Percentiles rank a stretch among this genome's conserved stretches.
Conservation (phyloP, 1,140 invertebrate species). For the Eriosoma lanigerum region DNA sequence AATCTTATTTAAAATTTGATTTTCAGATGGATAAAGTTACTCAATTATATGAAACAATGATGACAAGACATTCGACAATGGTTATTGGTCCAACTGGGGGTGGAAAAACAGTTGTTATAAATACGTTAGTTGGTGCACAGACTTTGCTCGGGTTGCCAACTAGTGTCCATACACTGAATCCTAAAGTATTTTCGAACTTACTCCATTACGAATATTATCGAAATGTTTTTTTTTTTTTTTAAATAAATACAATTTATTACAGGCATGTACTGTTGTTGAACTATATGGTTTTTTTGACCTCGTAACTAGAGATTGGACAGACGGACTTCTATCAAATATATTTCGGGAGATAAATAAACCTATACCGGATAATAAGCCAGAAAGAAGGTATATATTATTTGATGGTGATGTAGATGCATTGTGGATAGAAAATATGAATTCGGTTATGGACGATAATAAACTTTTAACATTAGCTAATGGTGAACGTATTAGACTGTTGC, state of each 20-base stretch:
- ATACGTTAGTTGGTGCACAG: constrained; percentile 75
- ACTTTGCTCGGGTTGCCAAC: constrained; percentile 73
- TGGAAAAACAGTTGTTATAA: constrained; percentile 84
- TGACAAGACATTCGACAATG: constrained; percentile 89
- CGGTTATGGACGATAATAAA: constrained; percentile 93
- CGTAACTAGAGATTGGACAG: constrained; percentile 84
- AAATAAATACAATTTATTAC: constrained; percentile 57
- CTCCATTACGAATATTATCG: too few relatives aligned
- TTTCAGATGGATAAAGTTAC: constrained; percentile 69
- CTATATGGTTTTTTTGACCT: constrained; percentile 87
- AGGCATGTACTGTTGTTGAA: constrained; percentile 82
- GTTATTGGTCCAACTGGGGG: constrained; percentile 87
- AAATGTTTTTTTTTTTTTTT: too few relatives aligned
- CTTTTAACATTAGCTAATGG: constrained; percentile 58
- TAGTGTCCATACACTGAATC: constrained; percentile 77
- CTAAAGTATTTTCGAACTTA: constrained; percentile 61
- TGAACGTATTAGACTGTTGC: constrained; percentile 61
- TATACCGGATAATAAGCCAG: constrained; percentile 62
- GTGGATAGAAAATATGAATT: constrained; percentile 96
- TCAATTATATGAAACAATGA: constrained; percentile 91
- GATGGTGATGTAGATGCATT: constrained; percentile 91
- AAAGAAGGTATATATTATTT: constrained; percentile 81
- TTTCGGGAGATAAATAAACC: constrained; percentile 87
- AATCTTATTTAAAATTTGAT: too few relatives aligned
- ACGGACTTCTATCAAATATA: constrained; percentile 85